Percentiles rank a stretch among this genome's conserved stretches.
Conservation (phyloP, 2,797 vertebrate genomes). For the Aphelocoma californica region DNA sequence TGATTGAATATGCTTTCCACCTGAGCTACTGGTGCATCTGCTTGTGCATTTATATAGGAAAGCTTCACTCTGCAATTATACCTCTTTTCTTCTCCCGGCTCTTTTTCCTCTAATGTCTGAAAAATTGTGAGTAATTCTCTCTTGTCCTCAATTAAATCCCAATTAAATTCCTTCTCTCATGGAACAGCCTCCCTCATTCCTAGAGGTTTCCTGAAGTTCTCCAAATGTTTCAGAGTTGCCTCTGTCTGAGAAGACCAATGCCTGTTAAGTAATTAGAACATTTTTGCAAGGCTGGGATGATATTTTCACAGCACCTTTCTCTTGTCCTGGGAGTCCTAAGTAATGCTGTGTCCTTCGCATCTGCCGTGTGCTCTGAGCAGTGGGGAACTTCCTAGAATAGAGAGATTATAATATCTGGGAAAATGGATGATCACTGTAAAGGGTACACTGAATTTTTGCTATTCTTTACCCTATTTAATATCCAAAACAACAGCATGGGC, state of each 20-base stretch:
- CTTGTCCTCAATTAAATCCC: neutral
- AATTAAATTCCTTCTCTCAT: neutral
- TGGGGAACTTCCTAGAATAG: neutral
- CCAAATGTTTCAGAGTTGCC: neutral
- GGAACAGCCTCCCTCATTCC: neutral
- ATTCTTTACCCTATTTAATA: neutral
- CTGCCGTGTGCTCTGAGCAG: neutral
- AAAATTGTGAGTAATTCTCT: neutral
- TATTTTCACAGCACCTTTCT: neutral
- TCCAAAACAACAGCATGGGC: neutral
- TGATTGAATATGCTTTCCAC: neutral
- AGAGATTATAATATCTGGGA: neutral
- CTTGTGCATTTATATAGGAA: neutral
- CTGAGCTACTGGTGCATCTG: neutral
- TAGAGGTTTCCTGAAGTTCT: neutral
- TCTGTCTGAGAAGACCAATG: neutral
- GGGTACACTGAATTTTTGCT: neutral
- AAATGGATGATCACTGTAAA: neutral
- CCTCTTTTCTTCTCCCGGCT: neutral
- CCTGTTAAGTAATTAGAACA: neutral
- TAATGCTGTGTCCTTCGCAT: neutral
- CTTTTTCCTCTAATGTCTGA: neutral
- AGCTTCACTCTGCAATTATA: neutral
- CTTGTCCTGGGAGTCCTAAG: neutral
- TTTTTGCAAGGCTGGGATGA: neutral